These are phyloP conservation scores for Oppia nitens DNA, from an alignment of 1,140 invertebrate genomes.

Conservation along the genomic window DNA sequence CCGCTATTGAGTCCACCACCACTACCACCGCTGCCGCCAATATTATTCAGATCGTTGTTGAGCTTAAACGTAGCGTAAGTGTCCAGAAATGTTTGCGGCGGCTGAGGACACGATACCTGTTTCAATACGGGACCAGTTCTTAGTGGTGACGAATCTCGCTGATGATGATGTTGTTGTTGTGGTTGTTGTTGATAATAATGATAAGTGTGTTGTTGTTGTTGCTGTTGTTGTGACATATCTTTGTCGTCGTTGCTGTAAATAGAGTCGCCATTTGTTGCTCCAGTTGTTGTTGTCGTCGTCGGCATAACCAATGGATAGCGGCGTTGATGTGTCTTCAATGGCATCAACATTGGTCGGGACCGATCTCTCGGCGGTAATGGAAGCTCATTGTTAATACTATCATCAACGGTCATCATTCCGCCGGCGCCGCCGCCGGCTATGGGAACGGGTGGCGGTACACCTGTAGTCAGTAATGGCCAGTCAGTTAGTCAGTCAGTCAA, in stretches of 20 bases:
- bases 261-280: neutral
- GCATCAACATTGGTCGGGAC: conserved; percentile 43
- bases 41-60: neutral
- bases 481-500: neutral
- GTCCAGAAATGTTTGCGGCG: conserved; percentile 13
- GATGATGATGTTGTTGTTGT: no score
- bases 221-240: neutral
- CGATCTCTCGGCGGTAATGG: conserved; percentile 66
- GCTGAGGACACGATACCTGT: conserved; percentile 20
- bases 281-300: no score
- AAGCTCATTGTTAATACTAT: conserved; percentile 35
- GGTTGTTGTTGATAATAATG: conserved; percentile 2
- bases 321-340: conserved; percentile 52
- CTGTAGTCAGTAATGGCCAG: conserved; percentile 9
- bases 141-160: conserved; percentile 2
- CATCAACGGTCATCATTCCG: conserved; percentile 10
- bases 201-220: conserved; percentile 1
- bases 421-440: conserved; percentile 7
- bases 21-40: neutral
- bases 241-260: neutral
- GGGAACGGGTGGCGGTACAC: conserved; percentile 19
- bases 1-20: neutral
- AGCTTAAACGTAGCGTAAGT: neutral
- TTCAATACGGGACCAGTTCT: conserved; percentile 15
- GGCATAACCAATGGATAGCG: conserved; percentile 76